Evolutionary conservation across 1,140 invertebrate species (phyloP).

Genomic region (Himalopsyche phryganea): DNA sequence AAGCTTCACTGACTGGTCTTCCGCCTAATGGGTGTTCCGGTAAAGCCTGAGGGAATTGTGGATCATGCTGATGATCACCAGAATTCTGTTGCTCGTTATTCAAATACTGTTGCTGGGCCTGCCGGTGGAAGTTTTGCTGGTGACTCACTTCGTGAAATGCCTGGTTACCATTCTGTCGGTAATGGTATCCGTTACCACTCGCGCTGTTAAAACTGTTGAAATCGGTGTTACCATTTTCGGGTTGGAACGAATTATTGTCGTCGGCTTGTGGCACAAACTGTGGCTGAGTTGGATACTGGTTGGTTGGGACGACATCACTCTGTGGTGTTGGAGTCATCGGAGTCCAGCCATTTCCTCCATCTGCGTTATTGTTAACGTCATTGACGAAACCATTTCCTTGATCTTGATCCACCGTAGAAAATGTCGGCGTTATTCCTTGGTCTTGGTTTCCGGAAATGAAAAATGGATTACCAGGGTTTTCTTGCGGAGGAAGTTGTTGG

Average conservation of each 20-base stretch:
- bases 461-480: constrained; percentile 2
- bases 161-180: constrained; percentile 21
- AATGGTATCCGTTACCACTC: constrained; percentile 29
- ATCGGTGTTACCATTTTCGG: neutral
- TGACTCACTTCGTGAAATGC: constrained; percentile 35
- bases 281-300: constrained; percentile 1
- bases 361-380: constrained; percentile 1
- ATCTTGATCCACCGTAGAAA: constrained; percentile 5
- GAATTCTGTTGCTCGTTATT: constrained; percentile 1
- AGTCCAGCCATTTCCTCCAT: constrained; percentile 26
- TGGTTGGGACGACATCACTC: neutral
- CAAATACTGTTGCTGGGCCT: constrained; percentile 18
- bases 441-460: constrained; percentile 14
- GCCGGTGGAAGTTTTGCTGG: constrained; percentile 33
- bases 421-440: neutral
- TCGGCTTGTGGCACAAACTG: neutral
- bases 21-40: constrained; percentile 23
- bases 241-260: constrained; percentile 10
- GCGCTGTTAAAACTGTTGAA: neutral
- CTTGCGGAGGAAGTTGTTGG: constrained; percentile 2
- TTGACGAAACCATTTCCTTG: neutral
- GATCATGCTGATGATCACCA: constrained; percentile 32
- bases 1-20: constrained; percentile 32
- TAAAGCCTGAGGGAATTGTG: constrained; percentile 38
- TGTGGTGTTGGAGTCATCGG: constrained; percentile 22